Conservation (phyloP, 2,113 vertebrate genomes). For the Syrmaticus mikado region DNA sequence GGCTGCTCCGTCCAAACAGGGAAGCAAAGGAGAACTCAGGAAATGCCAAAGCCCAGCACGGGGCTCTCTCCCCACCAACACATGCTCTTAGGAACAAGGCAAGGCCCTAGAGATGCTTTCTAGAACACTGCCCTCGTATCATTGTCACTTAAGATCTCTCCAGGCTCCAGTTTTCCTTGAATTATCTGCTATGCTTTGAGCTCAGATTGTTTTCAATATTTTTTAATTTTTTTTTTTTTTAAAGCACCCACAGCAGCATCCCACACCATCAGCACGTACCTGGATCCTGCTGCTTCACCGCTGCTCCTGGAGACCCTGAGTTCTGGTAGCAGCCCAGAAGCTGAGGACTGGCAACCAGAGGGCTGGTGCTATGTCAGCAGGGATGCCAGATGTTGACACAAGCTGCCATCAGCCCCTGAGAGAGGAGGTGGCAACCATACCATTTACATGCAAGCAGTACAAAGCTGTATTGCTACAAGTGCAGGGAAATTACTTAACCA, state of each 20-base stretch:
- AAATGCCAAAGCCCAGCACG: background rate
- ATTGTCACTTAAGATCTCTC: background rate
- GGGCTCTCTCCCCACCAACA: background rate
- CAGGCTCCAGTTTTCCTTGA: background rate
- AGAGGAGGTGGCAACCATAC: background rate
- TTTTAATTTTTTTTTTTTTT: background rate
- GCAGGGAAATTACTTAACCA: constrained; percentile 12
- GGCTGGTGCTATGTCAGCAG: background rate
- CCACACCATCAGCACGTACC: rapidly evolving
- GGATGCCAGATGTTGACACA: constrained; percentile 41
- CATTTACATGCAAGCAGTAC: constrained; percentile 1
- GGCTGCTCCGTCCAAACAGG: background rate
- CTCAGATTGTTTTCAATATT: background rate
- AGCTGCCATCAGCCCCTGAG: constrained; percentile 18
- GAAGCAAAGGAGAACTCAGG: background rate
- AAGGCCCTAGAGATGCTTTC: background rate
- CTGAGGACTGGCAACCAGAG: background rate
- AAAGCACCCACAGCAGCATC: background rate
- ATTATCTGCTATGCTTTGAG: background rate
- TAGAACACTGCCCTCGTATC: background rate
- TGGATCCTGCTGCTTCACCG: background rate
- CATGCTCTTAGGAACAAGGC: background rate
- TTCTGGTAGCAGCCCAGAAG: background rate
- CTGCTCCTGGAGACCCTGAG: background rate
- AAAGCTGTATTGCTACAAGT: background rate